Base-by-base conservation (phyloP, 92 coral and sea anemone genomes). In the Galaxea fascicularis region DNA sequence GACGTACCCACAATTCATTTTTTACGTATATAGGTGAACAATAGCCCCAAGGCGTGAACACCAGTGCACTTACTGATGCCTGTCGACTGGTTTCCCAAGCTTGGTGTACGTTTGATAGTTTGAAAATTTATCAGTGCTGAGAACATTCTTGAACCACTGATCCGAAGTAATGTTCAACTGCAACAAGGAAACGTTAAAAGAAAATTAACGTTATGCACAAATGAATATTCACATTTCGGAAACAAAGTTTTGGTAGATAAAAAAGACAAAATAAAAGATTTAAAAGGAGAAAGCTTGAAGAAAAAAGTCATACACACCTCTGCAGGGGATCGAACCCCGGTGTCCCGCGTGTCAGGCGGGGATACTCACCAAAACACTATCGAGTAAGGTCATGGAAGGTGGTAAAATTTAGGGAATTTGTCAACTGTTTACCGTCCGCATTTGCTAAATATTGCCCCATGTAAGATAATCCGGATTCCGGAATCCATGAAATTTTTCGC, bases 291-390 rank as follows among this genome's bases (percentile, higher is more conserved):
- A 35, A 35, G 41, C 2, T 49, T 3, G 56, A 49, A 15, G 17
- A 49, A 49, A 49, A 49, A 49, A 49, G 13, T 0, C 27, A 77
- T 35, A 6, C 6, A 6, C 95, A 90, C 95, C 96, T 94, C 94
- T 94, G 92, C 92, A 92, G 94, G 94, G 96, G 91, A 93, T 93
- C 92, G 96, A 93, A 93, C 92, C 96, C 96, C 94, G 96, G 96
- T 93, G 92, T 91, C 92, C 95, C 96, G 96, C 96, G 92, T 93
- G 96, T 90, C 94, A 90, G 96, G 96, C 94, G 94, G 94, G 94
- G 96, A 90, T 87, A 90, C 93, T 90, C 90, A 93, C 93, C 91
- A 82, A 91, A 86, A 92, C 90, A 92, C 95, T 88, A 91, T 90
- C 95, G 95, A 91, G 95, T 92, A n/a, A 35, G 3, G 6, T 35